Evolutionary conservation across 2,888 invertebrate species (phyloP).

Genomic region (Pinctada fucata): DNA sequence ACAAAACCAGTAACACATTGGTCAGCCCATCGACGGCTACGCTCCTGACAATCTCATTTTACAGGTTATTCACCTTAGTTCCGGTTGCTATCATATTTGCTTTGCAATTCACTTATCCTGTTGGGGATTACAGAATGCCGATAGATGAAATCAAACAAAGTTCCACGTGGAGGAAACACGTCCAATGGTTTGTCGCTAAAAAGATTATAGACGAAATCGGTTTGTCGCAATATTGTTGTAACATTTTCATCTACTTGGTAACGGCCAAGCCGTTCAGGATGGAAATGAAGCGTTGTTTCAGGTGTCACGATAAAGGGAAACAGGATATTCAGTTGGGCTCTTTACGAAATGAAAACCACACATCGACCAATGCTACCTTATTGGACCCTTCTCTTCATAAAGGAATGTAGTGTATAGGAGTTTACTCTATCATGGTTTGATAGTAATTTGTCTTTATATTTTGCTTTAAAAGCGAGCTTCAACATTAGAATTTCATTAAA

Average conservation of each 20-base stretch:
- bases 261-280: neutral
- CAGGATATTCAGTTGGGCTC: neutral
- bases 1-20: conserved; percentile 11
- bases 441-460: no score
- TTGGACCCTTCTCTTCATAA: neutral
- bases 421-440: no score
- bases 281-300: neutral
- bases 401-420: neutral
- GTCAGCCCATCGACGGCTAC: conserved; percentile 62
- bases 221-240: conserved; percentile 1
- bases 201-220: conserved; percentile 12
- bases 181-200: neutral
- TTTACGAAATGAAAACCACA: neutral
- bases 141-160: neutral
- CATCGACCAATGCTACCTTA: neutral
- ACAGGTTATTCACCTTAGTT: conserved; percentile 67
- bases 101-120: conserved; percentile 39
- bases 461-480: no score
- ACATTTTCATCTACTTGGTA: neutral
- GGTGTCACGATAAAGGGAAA: neutral
- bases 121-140: neutral
- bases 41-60: conserved; percentile 69
- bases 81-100: conserved; percentile 67
- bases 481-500: no score
- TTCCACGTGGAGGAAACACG: neutral